Evolutionary conservation across 2,888 invertebrate genomes (phyloP).

Genomic region (Allophyes oxyacanthae): DNA sequence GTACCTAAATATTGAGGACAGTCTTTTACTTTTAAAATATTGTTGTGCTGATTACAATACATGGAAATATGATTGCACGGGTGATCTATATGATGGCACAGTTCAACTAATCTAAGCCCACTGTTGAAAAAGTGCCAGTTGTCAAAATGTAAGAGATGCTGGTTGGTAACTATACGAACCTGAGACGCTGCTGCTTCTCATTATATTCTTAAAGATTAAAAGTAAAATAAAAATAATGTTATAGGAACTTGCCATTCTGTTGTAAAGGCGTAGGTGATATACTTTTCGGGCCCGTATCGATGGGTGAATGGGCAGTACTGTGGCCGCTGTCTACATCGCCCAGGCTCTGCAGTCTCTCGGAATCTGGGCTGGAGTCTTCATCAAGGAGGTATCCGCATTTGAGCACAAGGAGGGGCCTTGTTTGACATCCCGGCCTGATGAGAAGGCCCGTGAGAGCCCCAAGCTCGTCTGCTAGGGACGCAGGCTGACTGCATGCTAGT

Average conservation of each 20-base stretch:
- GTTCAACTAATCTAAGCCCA: too few species aligned
- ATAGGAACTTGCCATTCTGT: constrained; percentile 77
- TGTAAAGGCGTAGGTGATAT: constrained; percentile 93
- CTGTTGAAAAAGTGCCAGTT: too few species aligned
- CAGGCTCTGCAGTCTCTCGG: constrained; percentile 93
- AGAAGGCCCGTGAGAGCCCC: constrained; percentile 83
- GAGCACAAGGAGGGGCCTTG: constrained; percentile 91
- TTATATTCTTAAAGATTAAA: too few species aligned
- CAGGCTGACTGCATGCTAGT: constrained; percentile 90
- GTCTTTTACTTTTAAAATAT: too few species aligned
- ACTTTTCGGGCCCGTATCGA: constrained; percentile 95
- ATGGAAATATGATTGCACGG: too few species aligned
- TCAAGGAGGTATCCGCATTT: constrained; percentile 93
- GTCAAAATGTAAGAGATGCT: too few species aligned
- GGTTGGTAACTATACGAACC: too few species aligned
- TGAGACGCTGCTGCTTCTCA: too few species aligned
- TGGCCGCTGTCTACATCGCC: constrained; percentile 96
- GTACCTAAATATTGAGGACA: too few species aligned
- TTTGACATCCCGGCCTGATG: constrained; percentile 78
- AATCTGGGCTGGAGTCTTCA: constrained; percentile 96
- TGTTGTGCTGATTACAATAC: too few species aligned
- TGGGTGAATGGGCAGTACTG: constrained; percentile 96
- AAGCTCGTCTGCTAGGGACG: constrained; percentile 92
- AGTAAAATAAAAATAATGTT: constrained; percentile 8
- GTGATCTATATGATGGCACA: too few species aligned